Conservation (phyloP, 1,140 invertebrate species). For the Drosophila funebris region DNA sequence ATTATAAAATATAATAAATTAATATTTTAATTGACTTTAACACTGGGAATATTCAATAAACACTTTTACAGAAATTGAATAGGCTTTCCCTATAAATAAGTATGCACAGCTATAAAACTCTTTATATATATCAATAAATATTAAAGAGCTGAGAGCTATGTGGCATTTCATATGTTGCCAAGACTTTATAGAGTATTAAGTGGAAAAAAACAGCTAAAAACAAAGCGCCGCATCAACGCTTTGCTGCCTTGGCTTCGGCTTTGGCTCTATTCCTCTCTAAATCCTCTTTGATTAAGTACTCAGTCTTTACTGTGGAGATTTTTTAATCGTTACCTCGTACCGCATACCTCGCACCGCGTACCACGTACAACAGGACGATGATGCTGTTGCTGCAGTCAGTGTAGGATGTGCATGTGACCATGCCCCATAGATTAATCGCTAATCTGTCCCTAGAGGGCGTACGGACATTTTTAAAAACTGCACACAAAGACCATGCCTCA, state of each 20-base stretch:
- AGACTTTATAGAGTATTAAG: constrained; percentile 40
- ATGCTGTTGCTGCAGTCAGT: not conserved
- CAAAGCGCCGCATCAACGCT: constrained; percentile 75
- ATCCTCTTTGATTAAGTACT: constrained; percentile 81
- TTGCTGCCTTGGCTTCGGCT: constrained; percentile 46
- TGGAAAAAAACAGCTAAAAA: constrained; percentile 51
- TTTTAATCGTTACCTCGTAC: constrained; percentile 78
- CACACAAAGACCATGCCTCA: constrained; percentile 40
- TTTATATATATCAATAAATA: no score
- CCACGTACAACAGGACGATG: constrained; percentile 1
- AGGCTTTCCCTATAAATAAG: no score
- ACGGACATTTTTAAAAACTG: constrained; percentile 72
- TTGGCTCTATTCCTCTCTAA: constrained; percentile 70
- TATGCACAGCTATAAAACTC: no score
- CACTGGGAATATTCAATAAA: no score
- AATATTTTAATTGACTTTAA: no score
- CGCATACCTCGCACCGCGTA: not conserved
- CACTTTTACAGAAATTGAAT: no score
- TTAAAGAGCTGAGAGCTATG: no score
- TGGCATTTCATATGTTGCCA: no score
- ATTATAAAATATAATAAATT: no score
- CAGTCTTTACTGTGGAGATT: constrained; percentile 80
- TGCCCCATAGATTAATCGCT: constrained; percentile 82
- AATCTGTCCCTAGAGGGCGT: constrained; percentile 82
- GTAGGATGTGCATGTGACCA: constrained; percentile 67